A percentile compares a stretch with the other conserved stretches of the same genome.
Evolutionary conservation across 2,888 invertebrate species (phyloP).

Genomic region (Aquatica leii): DNA sequence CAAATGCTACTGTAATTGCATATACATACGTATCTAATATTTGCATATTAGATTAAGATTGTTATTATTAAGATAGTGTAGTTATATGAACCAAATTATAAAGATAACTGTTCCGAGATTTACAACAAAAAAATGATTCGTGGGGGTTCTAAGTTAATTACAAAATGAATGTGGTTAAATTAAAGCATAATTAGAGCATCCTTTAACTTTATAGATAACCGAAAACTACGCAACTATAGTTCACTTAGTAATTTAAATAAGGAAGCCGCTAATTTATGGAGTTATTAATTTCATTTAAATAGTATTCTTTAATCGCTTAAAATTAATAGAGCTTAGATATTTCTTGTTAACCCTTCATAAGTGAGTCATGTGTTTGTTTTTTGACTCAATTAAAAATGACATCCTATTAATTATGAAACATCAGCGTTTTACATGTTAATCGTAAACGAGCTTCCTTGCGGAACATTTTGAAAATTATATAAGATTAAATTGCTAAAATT

Average conservation of each 20-base stretch:
- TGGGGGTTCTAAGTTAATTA: constrained; percentile 14
- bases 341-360: constrained; percentile 26
- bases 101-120: background rate
- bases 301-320: constrained; percentile 18
- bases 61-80: background rate
- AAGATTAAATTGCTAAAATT: no score
- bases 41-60: constrained; percentile 4
- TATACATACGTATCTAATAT: constrained; percentile 1
- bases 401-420: constrained; percentile 18
- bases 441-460: no score
- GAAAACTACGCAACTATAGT: constrained; percentile 16
- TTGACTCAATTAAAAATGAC: constrained; percentile 24
- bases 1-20: constrained; percentile 8
- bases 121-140: background rate
- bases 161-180: constrained; percentile 14
- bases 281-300: constrained; percentile 25
- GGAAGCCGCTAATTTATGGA: constrained; percentile 22
- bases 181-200: constrained; percentile 10
- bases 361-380: constrained; percentile 20
- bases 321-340: constrained; percentile 21
- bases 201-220: constrained; percentile 16
- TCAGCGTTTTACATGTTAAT: no score
- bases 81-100: constrained; percentile 2
- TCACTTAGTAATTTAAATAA: constrained; percentile 17
- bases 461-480: no score